Conservation (phyloP, 1,140 invertebrate genomes). For the Delia radicum region DNA sequence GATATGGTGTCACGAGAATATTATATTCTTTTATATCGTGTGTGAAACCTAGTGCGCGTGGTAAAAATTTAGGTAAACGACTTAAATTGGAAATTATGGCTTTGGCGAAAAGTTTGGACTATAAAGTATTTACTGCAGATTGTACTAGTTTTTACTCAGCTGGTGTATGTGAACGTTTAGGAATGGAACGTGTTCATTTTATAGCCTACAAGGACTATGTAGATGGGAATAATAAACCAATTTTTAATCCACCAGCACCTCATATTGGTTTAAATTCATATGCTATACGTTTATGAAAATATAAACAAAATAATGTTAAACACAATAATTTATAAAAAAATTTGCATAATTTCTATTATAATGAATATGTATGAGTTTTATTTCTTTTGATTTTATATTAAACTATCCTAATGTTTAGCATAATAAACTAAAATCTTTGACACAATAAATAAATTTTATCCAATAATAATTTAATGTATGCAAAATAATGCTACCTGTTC, state of each 20-base stretch:
- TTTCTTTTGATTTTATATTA: no score
- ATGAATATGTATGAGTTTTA: no score
- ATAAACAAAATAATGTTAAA: no score
- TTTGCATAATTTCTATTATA: no score
- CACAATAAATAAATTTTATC: no score
- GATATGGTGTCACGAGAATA: background rate
- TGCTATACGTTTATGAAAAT: background rate
- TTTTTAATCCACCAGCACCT: conserved; percentile 27
- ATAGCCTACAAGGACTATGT: conserved; percentile 28
- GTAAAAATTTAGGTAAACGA: conserved; percentile 19
- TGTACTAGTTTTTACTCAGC: conserved; percentile 31
- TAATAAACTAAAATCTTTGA: no score
- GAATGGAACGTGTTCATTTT: conserved; percentile 25
- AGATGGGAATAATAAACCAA: conserved; percentile 21
- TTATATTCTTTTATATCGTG: background rate
- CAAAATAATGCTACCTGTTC: no score
- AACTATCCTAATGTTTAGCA: no score
- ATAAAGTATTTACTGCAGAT: conserved; percentile 25
- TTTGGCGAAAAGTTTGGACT: background rate
- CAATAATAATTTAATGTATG: no score
- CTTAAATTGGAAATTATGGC: conserved; percentile 21
- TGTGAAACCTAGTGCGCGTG: conserved; percentile 15
- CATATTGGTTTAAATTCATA: conserved; percentile 24
- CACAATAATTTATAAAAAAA: no score
- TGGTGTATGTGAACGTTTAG: conserved; percentile 23